A percentile compares a stretch with the other conserved stretches of the same genome.
These are phyloP conservation scores for Globia sparganii DNA, from an alignment of 2,888 invertebrate species.

Conservation along the genomic window DNA sequence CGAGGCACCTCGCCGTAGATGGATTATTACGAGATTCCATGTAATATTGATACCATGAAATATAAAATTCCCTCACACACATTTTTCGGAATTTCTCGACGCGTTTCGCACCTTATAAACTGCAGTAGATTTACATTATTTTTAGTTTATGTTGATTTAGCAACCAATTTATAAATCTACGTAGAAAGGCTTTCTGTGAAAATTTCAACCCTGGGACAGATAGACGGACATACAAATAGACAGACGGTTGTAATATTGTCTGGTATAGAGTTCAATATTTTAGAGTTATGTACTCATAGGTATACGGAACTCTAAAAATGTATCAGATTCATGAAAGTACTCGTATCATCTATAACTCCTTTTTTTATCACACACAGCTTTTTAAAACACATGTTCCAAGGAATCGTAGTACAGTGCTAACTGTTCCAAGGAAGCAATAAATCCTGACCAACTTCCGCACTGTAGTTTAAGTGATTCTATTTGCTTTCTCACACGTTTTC, in stretches of 20 bases:
- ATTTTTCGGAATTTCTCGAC: neutral
- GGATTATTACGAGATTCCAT: neutral
- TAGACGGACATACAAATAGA: neutral
- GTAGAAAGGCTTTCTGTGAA: neutral
- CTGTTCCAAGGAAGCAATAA: conserved; percentile 50
- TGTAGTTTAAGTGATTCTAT: conserved; percentile 54
- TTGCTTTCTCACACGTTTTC: conserved; percentile 59
- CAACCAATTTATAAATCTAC: neutral
- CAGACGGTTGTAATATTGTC: neutral
- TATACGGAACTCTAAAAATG: neutral
- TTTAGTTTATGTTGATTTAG: neutral
- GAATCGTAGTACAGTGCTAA: conserved; percentile 32
- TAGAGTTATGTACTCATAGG: neutral
- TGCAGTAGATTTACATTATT: neutral
- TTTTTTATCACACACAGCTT: conserved; percentile 23
- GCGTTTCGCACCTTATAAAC: too few species aligned
- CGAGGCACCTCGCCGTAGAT: neutral
- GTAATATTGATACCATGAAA: neutral
- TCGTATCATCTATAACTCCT: neutral
- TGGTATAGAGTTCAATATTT: neutral
- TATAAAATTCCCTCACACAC: neutral
- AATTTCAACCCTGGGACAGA: neutral
- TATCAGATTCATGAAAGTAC: neutral
- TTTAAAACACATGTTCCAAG: conserved; percentile 43
- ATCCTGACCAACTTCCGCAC: conserved; percentile 46